Conservation (phyloP, 2,888 invertebrate genomes). For the Caenorhabditis sp. region DNA sequence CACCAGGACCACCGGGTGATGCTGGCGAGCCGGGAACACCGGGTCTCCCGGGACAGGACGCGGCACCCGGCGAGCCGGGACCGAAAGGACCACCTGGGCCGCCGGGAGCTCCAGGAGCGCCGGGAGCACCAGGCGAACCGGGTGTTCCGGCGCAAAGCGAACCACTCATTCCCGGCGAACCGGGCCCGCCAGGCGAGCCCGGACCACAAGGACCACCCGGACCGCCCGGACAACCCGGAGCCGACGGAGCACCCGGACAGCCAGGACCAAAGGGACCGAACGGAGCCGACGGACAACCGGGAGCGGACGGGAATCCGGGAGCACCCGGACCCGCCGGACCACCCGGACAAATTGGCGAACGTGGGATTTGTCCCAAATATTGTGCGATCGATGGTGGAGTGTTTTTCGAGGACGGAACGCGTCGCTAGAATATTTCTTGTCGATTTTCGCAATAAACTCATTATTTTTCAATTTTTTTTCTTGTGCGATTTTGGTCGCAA, state of each 20-base stretch:
- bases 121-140: constrained; percentile 43
- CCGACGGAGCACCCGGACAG: constrained; percentile 52
- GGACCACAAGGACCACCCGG: constrained; percentile 39
- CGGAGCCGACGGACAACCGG: constrained; percentile 42
- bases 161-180: constrained; percentile 45
- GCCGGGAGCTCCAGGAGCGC: constrained; percentile 46
- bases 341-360: constrained; percentile 29
- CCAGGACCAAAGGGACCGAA: constrained; percentile 51
- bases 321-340: constrained; percentile 43
- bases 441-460: not conserved
- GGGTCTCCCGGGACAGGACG: constrained; percentile 41
- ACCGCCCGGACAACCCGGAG: constrained; percentile 46
- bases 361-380: constrained; percentile 35
- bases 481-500: too few relatives aligned
- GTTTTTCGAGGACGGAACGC: constrained; percentile 34
- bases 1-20: constrained; percentile 52
- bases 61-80: constrained; percentile 38
- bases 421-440: not conserved
- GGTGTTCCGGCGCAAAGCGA: constrained; percentile 34
- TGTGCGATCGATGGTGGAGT: constrained; percentile 38
- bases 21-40: constrained; percentile 42
- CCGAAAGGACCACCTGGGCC: constrained; percentile 50
- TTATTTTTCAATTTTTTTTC: not conserved
- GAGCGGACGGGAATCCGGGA: constrained; percentile 51
- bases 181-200: constrained; percentile 42